These are phyloP conservation scores for Drosophila murphyi DNA, from an alignment of 1,140 invertebrate species.

Conservation along the genomic window DNA sequence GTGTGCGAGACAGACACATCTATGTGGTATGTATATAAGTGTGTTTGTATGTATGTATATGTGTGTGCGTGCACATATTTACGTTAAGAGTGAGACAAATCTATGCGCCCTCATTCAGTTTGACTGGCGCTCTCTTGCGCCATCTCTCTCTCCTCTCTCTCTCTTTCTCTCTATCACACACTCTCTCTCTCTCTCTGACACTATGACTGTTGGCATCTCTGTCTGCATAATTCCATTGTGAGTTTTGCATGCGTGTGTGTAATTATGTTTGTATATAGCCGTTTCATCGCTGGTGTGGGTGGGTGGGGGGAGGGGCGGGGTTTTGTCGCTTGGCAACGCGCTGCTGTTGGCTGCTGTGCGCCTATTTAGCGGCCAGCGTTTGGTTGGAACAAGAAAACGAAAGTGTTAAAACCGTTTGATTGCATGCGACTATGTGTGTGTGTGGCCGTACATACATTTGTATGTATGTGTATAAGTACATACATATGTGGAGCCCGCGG, in stretches of 20 bases:
- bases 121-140: constrained; percentile 6
- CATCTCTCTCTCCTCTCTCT: background rate
- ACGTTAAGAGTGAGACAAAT: constrained; percentile 31
- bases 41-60: background rate
- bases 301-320: too few species aligned
- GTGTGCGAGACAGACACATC: background rate
- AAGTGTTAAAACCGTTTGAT: constrained; percentile 70
- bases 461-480: background rate
- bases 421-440: constrained; percentile 23
- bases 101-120: constrained; percentile 6
- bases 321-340: constrained; percentile 46
- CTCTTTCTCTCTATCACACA: background rate
- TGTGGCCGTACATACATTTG: constrained; percentile 30
- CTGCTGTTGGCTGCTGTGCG: constrained; percentile 54
- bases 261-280: constrained; percentile 3
- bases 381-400: constrained; percentile 84
- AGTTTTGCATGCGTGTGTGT: background rate
- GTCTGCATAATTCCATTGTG: too few species aligned
- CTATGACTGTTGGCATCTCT: too few species aligned
- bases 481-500: constrained; percentile 58
- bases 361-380: constrained; percentile 83
- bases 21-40: background rate
- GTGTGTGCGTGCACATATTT: background rate
- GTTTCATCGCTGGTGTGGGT: constrained; percentile 1
- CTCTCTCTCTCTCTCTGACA: too few species aligned